Evolutionary conservation across 2,888 invertebrate species (phyloP), one percentile per base, ranked within the genome.

Genomic region (Diarsia dahlii): DNA sequence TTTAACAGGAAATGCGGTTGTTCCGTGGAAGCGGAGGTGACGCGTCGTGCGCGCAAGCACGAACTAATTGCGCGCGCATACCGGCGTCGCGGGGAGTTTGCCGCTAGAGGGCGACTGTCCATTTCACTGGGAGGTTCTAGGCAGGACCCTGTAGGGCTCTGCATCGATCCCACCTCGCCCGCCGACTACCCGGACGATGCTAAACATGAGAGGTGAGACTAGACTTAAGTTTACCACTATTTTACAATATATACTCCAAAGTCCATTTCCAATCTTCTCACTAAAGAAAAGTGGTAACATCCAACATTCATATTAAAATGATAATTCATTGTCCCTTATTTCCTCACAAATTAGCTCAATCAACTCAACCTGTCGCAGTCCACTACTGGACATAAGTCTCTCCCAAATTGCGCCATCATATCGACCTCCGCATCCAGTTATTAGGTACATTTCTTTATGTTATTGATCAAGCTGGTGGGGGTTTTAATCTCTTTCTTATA

Each of bases 61-160:
- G 98, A 98, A 95, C 97, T 99, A 67, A 99, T 99, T 74, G 98
- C 99, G 34, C 98, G 98, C 92, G 99, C 99, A 0, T 99, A 98
- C 97, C 98, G 98, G 0, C 98, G 99, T 76, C 97, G 99, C 62
- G 98, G 98, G 88, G 98, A 98, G 90, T 97, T 99, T 89, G 98
- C 98, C 85, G 98, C 98, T 90, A 98, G 98, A 85, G 99, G 99
- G 12, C 97, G 98, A 18, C 97, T 99, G 64, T 99, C 99, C 64
- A 98, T 99, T 90, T 98, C 98, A 84, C 98, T 99, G 84, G 98
- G 98, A 81, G 98, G 98, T 85, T 98, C 98, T 6, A 98, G 99
- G 87, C 98, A 98, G 82, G 99, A 99, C 96, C 99, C 99, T 15
- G 98, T 99, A 15, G 98, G 98, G 4, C 94, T 98, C 60, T 95